Evolutionary conservation across 1,140 invertebrate species (phyloP), one percentile per base, ranked within the genome.

Genomic region (Pomphorhynchus laevis): DNA sequence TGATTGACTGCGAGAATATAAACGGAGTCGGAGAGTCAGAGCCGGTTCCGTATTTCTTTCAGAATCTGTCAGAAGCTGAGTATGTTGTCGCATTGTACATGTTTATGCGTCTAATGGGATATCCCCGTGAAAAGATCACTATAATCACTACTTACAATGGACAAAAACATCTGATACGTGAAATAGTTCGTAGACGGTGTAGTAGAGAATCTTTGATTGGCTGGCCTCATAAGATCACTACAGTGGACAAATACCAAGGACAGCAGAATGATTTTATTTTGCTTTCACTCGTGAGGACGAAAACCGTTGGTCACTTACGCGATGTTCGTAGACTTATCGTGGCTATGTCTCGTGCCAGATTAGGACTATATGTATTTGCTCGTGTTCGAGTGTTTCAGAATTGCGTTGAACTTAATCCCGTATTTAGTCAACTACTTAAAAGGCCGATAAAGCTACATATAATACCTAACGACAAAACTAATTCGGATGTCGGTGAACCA

Each of bases 141-240:
- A 91, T 98, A 48, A 55, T 98, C n/a, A 93, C 86, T 0, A 95
- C 89, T 0, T 98, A 98, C 56, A 98, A 98, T 59, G 89, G 89
- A 6, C 89, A 98, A 57, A 93, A 93, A 53, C 77, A 89, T 59
- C 63, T 98, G 16, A 75, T 98, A 22, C 57, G 77, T 20, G 89
- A 98, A 59, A 79, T 98, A 6, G 72, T 95, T 34, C 71, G 79
- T 47, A 72, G 74, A 34, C 64, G 82, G 44, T 98, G 86, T 60
- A 75, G 72, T 0, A 70, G 70, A 34, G 95, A 98, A 63, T 76
- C 82, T 1, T 62, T 95, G n/a, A 82, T 98, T 50, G 86, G 86
- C 6, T 60, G 68, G 46, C 86, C 89, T 1, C 69, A 75, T 47
- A 93, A 91, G 64, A 74, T 66, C 29, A 65, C 66, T 0, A 98